A percentile compares a stretch with the other conserved stretches of the same genome.
Evolutionary conservation across 2,113 vertebrate species (phyloP).

Genomic region (Candoia aspera): DNA sequence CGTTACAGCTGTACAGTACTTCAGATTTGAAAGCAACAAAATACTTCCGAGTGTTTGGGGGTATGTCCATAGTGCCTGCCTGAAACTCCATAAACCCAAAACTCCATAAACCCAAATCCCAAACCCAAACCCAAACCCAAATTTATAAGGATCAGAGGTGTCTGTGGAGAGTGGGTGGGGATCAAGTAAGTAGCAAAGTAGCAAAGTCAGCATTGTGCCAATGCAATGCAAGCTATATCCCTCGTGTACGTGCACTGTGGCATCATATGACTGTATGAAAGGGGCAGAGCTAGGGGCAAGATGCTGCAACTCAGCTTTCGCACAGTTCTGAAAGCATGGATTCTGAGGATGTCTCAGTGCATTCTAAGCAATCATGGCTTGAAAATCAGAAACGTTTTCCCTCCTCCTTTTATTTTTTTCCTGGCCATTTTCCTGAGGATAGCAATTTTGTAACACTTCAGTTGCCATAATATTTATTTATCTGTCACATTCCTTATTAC

Average conservation of each 20-base stretch:
- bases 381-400: background rate
- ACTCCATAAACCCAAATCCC: no score
- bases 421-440: background rate
- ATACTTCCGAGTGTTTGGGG: background rate
- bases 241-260: background rate
- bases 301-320: background rate
- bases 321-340: background rate
- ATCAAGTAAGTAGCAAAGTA: background rate
- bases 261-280: background rate
- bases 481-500: background rate
- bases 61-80: background rate
- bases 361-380: background rate
- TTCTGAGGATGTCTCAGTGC: background rate
- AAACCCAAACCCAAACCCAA: no score
- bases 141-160: background rate
- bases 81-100: background rate
- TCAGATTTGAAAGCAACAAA: background rate
- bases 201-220: background rate
- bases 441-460: background rate
- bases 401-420: background rate
- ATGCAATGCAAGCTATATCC: background rate
- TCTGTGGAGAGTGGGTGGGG: background rate
- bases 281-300: background rate
- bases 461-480: background rate
- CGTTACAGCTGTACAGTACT: background rate